A percentile compares a stretch with the other conserved stretches of the same genome.
Conservation (phyloP, 2,888 invertebrate species). For the Amblyteles armatorius region DNA sequence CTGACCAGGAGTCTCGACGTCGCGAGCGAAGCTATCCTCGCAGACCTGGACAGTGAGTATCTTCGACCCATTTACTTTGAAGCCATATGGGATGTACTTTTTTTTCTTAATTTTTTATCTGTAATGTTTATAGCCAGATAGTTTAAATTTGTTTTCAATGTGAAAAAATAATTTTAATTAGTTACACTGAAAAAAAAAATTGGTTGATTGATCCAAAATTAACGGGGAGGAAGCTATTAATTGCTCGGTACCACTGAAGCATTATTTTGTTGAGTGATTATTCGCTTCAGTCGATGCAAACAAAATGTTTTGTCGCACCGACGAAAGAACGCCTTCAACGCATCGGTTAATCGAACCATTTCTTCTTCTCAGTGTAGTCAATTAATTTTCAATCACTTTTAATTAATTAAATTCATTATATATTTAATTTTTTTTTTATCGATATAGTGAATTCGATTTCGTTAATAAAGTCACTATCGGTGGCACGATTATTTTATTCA, state of each 20-base stretch:
- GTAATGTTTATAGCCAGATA: background rate
- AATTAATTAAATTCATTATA: background rate
- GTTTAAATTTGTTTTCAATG: background rate
- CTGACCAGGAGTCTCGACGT: slow-evolving; percentile 87
- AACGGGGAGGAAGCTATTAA: too few species aligned
- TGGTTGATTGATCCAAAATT: too few species aligned
- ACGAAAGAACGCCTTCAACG: too few species aligned
- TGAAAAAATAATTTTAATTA: background rate
- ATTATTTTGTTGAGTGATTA: too few species aligned
- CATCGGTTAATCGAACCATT: too few species aligned
- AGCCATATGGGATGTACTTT: background rate
- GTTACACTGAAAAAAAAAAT: too few species aligned
- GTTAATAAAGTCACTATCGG: background rate
- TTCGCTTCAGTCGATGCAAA: too few species aligned
- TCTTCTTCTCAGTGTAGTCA: too few species aligned
- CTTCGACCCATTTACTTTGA: slow-evolving; percentile 27
- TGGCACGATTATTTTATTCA: slow-evolving; percentile 59
- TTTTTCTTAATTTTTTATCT: background rate
- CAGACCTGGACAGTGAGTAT: slow-evolving; percentile 88
- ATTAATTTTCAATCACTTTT: too few species aligned
- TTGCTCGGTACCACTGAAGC: too few species aligned
- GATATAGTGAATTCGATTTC: background rate
- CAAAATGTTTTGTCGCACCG: too few species aligned
- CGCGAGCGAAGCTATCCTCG: slow-evolving; percentile 87
- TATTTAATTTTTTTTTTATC: background rate